phyloP scores from a whole-genome alignment of 2,888 invertebrate species.

The Cylloceria caligata region DNA sequence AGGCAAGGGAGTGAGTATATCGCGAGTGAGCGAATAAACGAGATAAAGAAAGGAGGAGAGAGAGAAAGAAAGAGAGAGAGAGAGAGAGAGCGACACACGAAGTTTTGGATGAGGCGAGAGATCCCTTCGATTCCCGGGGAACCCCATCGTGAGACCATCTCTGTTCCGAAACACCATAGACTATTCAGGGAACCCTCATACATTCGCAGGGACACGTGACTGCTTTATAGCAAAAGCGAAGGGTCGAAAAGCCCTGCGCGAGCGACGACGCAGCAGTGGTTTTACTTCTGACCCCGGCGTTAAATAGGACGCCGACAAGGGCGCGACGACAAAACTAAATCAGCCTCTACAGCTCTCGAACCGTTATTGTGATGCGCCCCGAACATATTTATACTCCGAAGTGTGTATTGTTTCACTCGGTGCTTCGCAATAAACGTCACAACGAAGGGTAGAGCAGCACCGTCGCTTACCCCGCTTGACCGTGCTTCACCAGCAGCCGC shows the following conservation, averaged over 20 bases:
- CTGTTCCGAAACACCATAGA: conserved; percentile 78
- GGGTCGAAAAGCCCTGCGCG: conserved; percentile 58
- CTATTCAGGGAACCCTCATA: conserved; percentile 76
- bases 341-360: conserved; percentile 31
- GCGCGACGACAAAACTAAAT: conserved; percentile 62
- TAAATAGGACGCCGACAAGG: conserved; percentile 62
- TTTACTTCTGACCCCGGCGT: conserved; percentile 78
- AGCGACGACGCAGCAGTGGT: conserved; percentile 66
- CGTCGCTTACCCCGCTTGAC: conserved; percentile 32
- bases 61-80: conserved; percentile 35
- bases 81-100: conserved; percentile 7
- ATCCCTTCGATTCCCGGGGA: conserved; percentile 62
- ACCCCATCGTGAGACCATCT: conserved; percentile 82
- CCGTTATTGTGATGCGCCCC: conserved; percentile 76
- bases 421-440: conserved; percentile 54
- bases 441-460: conserved; percentile 25
- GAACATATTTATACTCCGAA: conserved; percentile 73
- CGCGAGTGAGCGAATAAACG: conserved; percentile 30
- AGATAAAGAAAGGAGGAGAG: conserved; percentile 45
- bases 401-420: conserved; percentile 68
- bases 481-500: conserved; percentile 11
- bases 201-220: conserved; percentile 79
- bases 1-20: conserved; percentile 44
- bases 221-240: conserved; percentile 77
- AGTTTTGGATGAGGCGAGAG: conserved; percentile 41